Evolutionary conservation across 2,888 invertebrate species (phyloP).

Genomic region (Ornithoptera priamus): DNA sequence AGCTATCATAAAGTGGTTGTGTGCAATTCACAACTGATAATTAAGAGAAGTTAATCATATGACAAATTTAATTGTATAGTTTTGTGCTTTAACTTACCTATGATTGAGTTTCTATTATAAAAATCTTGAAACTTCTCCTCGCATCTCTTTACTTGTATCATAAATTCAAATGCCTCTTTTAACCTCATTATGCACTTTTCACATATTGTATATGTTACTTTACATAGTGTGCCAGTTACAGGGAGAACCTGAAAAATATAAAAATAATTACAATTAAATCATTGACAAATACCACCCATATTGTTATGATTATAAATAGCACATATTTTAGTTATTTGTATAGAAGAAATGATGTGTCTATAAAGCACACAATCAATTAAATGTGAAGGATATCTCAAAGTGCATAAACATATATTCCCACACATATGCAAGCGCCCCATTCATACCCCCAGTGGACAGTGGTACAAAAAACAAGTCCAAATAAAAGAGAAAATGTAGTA

Average conservation of each 20-base stretch:
- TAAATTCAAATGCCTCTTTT: conserved; percentile 53
- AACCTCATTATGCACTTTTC: conserved; percentile 49
- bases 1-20: background rate
- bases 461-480: no score
- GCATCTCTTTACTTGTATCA: conserved; percentile 49
- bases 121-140: conserved; percentile 54
- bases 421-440: no score
- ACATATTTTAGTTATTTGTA: no score
- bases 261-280: background rate
- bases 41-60: background rate
- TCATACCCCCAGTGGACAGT: no score
- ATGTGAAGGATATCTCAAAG: no score
- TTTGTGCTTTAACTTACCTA: conserved; percentile 37
- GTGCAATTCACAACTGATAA: background rate
- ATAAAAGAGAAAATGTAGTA: no score
- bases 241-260: conserved; percentile 42
- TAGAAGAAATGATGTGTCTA: no score
- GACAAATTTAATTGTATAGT: background rate
- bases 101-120: conserved; percentile 44
- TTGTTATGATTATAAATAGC: no score
- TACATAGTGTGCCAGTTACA: conserved; percentile 44
- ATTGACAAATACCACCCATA: conserved; percentile 2
- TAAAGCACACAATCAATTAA: no score
- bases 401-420: no score
- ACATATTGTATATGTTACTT: conserved; percentile 56